Evolutionary conservation across 2,113 vertebrate genomes (phyloP).

Genomic region (Pseudorhombus dupliciocellatus): DNA sequence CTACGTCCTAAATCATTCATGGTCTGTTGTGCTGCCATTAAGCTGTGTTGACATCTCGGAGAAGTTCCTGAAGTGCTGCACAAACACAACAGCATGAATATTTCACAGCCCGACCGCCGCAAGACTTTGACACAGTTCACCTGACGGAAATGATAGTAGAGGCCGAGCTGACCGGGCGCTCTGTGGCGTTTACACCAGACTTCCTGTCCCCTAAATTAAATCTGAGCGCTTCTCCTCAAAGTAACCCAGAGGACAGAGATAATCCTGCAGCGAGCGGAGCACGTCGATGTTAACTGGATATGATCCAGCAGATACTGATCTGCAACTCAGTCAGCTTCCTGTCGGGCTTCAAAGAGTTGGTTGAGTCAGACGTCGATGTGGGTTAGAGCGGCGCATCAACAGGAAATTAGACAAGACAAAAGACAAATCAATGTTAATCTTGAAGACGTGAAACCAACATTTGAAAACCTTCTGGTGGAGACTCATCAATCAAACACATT

Average conservation of each 20-base stretch:
- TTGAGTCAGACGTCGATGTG: no score
- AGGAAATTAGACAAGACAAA: no score
- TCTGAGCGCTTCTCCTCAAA: constrained; percentile 16
- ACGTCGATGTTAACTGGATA: constrained; percentile 44
- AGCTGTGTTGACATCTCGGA: not conserved
- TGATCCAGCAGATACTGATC: constrained; percentile 36
- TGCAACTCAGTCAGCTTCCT: constrained; percentile 34
- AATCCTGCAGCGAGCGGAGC: constrained; percentile 22
- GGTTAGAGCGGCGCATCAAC: no score
- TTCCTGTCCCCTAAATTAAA: not conserved
- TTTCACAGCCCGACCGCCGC: constrained; percentile 36
- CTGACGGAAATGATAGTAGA: constrained; percentile 5
- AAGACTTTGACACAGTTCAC: constrained; percentile 39
- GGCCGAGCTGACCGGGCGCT: no score
- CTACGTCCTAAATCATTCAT: constrained; percentile 54
- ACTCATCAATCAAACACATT: no score
- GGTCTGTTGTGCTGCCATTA: constrained; percentile 55
- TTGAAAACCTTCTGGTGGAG: no score
- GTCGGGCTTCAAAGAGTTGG: constrained; percentile 7
- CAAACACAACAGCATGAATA: constrained; percentile 65
- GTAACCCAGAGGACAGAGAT: constrained; percentile 49
- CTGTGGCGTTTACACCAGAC: not conserved
- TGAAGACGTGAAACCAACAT: no score
- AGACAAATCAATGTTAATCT: no score
- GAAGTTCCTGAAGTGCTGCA: constrained; percentile 31